phyloP scores from a whole-genome alignment of 1,140 invertebrate species.

The Drosophila ercepeae region DNA sequence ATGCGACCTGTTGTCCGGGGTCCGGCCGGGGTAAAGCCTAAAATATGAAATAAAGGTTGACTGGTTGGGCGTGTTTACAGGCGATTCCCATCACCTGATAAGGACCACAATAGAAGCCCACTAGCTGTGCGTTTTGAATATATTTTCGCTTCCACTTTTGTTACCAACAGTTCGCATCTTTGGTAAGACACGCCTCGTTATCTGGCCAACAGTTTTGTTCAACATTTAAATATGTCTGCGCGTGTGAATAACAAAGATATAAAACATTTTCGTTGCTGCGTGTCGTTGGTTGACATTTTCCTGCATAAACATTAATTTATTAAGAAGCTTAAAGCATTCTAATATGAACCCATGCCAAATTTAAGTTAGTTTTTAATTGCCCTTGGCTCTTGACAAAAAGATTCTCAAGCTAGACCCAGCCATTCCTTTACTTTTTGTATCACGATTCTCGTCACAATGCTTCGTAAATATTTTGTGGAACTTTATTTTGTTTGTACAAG shows the following conservation, averaged over 20 bases:
- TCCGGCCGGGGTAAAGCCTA: conserved; percentile 26
- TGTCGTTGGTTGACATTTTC: conserved; percentile 27
- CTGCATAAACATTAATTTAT: conserved; percentile 36
- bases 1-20: conserved; percentile 61
- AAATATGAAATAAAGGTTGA: conserved; percentile 9
- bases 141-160: conserved; percentile 1
- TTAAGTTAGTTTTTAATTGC: conserved; percentile 21
- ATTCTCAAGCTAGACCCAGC: conserved; percentile 19
- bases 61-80: conserved; percentile 33
- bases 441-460: conserved; percentile 66
- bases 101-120: conserved; percentile 49
- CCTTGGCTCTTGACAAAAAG: conserved; percentile 7
- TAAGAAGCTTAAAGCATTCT: not conserved
- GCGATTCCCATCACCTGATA: conserved; percentile 39
- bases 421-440: conserved; percentile 41
- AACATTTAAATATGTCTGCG: conserved; percentile 66
- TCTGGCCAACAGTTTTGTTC: conserved; percentile 56
- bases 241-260: conserved; percentile 45
- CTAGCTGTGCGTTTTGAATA: conserved; percentile 16
- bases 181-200: conserved; percentile 56
- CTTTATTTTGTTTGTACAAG: conserved; percentile 42
- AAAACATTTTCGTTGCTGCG: conserved; percentile 24
- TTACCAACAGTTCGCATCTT: conserved; percentile 6
- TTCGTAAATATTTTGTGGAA: conserved; percentile 64
- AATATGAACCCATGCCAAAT: not conserved